phyloP scores from a whole-genome alignment of 2,888 invertebrate species.

The Melikaiella ostensackeni region DNA sequence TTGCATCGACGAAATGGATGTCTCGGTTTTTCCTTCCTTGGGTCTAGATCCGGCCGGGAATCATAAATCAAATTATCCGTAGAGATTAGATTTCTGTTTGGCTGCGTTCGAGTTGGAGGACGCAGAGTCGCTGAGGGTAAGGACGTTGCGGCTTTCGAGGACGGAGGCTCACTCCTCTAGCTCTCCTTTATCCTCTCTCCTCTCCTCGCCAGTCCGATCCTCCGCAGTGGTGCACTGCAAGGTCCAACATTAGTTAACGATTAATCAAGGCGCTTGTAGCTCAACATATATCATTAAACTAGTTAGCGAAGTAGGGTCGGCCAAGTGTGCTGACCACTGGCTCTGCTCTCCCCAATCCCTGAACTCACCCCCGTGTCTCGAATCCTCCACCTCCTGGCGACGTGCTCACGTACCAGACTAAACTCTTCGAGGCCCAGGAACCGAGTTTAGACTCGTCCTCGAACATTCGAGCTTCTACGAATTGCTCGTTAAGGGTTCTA shows the following conservation, averaged over 20 bases:
- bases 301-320: conserved; percentile 78
- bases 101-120: conserved; percentile 62
- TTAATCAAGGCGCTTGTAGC: conserved; percentile 78
- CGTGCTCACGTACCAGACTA: conserved; percentile 73
- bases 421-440: conserved; percentile 74
- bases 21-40: conserved; percentile 42
- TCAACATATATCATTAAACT: conserved; percentile 78
- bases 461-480: conserved; percentile 60
- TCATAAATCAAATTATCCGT: conserved; percentile 74
- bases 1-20: conserved; percentile 20
- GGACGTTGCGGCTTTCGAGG: conserved; percentile 53
- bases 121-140: conserved; percentile 42
- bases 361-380: conserved; percentile 60
- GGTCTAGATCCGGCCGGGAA: conserved; percentile 55
- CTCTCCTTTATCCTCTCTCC: conserved; percentile 49
- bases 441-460: conserved; percentile 65
- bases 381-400: conserved; percentile 64
- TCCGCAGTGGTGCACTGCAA: conserved; percentile 71
- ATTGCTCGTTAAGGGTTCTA: conserved; percentile 68
- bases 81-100: conserved; percentile 76
- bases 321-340: conserved; percentile 78
- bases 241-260: conserved; percentile 78
- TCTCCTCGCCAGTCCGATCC: conserved; percentile 54
- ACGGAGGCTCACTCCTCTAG: conserved; percentile 41
- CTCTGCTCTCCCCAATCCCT: conserved; percentile 66